Conservation (phyloP, 2,888 invertebrate genomes). For the Rhingia rostrata region DNA sequence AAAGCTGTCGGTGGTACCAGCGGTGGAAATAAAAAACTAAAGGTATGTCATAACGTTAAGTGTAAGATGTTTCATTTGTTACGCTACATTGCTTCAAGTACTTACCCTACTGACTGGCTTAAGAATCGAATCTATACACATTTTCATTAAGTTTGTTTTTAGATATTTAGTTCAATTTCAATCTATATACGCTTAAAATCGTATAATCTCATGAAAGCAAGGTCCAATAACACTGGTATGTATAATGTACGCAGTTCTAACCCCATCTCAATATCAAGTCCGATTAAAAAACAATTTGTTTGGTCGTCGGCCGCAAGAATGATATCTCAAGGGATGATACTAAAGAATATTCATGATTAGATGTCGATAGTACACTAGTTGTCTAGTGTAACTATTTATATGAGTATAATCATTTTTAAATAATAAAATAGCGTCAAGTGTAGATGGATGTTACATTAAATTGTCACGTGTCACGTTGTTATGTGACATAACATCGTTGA, state of each 20-base stretch:
- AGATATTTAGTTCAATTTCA: neutral
- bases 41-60: conserved; percentile 76
- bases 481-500: conserved; percentile 7
- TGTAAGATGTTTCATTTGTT: neutral
- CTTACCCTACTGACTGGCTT: conserved; percentile 16
- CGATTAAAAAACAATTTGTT: conserved; percentile 1
- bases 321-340: neutral
- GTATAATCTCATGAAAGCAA: conserved; percentile 8
- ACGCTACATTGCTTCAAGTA: conserved; percentile 16
- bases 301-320: neutral
- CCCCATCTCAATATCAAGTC: neutral
- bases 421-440: conserved; percentile 9
- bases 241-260: conserved; percentile 3
- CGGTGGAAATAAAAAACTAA: conserved; percentile 82
- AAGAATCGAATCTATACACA: neutral
- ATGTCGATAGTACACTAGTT: neutral
- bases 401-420: neutral
- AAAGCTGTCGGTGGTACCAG: conserved; percentile 82
- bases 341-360: conserved; percentile 2
- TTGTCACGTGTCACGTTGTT: conserved; percentile 13
- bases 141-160: neutral
- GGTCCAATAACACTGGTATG: conserved; percentile 37
- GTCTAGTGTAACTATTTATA: neutral
- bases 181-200: conserved; percentile 11
- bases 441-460: neutral